Conservation (phyloP, 2,113 vertebrate genomes). For the Eurystomus gularis region DNA sequence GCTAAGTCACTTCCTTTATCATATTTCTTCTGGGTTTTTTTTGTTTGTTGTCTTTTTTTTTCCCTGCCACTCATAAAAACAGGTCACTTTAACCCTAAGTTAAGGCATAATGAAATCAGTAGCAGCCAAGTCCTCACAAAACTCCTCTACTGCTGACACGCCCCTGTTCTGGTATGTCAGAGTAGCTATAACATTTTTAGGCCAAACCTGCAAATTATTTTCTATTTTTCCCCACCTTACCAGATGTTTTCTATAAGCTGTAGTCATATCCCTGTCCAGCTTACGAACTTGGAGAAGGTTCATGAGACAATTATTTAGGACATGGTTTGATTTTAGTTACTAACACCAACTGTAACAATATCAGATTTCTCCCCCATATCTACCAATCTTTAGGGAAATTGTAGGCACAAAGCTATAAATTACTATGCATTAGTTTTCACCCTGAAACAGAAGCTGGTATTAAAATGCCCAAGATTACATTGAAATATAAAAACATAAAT, state of each 20-base stretch:
- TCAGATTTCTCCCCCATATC: neutral
- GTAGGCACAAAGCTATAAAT: neutral
- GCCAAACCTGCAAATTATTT: neutral
- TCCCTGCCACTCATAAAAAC: neutral
- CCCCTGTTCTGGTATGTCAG: neutral
- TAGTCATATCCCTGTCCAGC: neutral
- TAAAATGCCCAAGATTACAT: neutral
- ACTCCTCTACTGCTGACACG: neutral
- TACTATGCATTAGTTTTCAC: neutral
- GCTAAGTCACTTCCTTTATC: neutral
- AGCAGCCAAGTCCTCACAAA: neutral
- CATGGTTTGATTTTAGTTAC: neutral
- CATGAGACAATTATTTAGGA: neutral
- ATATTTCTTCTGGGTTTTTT: no score
- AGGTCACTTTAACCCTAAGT: neutral
- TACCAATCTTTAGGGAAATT: neutral
- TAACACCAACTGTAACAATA: rapidly evolving
- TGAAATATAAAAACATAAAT: neutral
- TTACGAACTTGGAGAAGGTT: neutral
- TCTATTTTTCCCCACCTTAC: neutral
- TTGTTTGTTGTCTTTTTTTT: neutral
- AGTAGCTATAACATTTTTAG: neutral
- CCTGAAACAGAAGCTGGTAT: neutral
- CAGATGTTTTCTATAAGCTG: neutral
- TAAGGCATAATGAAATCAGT: neutral